phyloP scores from a whole-genome alignment of 2,888 invertebrate genomes.

The Idaea biselata region DNA sequence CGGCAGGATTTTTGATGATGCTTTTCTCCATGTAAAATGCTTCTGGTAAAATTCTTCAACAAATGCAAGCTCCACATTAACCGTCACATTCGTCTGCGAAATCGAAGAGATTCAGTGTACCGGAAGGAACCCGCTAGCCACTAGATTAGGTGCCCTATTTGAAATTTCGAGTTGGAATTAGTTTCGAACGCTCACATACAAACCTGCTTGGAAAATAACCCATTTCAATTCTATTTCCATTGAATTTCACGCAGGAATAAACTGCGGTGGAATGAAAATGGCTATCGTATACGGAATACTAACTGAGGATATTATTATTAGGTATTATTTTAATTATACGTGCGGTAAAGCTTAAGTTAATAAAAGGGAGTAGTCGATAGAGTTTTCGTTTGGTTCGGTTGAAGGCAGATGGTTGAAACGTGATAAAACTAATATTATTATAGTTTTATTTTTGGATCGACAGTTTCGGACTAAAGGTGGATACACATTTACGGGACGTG shows the following conservation, averaged over 20 bases:
- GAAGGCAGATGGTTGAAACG: no score
- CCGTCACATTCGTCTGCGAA: background rate
- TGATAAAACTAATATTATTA: no score
- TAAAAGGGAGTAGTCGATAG: no score
- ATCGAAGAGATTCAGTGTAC: slow-evolving; percentile 12
- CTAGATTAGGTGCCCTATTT: slow-evolving; percentile 34
- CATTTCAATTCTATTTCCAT: background rate
- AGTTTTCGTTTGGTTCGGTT: no score
- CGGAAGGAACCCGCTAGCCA: slow-evolving; percentile 33
- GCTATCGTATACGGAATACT: background rate
- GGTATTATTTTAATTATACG: background rate
- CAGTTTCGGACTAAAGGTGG: no score
- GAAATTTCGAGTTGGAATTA: slow-evolving; percentile 31
- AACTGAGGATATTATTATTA: background rate
- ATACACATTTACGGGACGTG: no score
- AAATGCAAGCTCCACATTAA: slow-evolving; percentile 15
- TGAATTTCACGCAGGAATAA: background rate
- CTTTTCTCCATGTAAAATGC: no score
- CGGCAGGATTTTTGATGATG: no score
- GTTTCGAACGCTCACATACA: slow-evolving; percentile 10
- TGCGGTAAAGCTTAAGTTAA: background rate
- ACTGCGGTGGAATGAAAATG: background rate
- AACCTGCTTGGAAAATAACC: background rate
- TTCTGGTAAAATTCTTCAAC: slow-evolving; percentile 13
- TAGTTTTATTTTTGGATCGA: no score